Percentiles rank a stretch among this genome's conserved stretches.
These are phyloP conservation scores for Pristiophorus japonicus DNA, from an alignment of 2,113 vertebrate species.

Conservation along the genomic window DNA sequence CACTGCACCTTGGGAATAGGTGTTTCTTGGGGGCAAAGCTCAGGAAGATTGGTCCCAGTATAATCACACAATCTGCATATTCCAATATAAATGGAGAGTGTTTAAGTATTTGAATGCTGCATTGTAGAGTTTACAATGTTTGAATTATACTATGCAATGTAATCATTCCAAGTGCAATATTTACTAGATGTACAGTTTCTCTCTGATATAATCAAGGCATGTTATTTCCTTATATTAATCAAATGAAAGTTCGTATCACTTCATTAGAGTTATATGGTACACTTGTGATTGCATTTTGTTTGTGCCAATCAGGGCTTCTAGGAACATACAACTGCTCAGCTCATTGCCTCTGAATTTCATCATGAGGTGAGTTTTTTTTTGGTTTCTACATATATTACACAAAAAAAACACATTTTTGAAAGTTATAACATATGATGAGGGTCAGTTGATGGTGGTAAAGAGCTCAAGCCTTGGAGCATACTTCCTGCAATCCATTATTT, in stretches of 20 bases:
- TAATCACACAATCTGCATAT: neutral
- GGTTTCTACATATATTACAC: neutral
- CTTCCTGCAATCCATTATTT: neutral
- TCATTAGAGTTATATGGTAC: constrained; percentile 12
- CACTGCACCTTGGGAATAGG: neutral
- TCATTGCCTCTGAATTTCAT: constrained; percentile 8
- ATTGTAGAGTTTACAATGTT: neutral
- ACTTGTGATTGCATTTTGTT: constrained; percentile 22
- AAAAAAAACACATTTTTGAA: neutral
- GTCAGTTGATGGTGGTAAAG: neutral
- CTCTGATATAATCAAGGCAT: neutral
- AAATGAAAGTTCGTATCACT: constrained; percentile 1
- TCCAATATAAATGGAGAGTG: neutral
- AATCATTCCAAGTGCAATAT: neutral
- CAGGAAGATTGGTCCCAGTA: neutral
- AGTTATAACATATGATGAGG: neutral
- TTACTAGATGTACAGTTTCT: neutral
- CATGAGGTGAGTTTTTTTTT: constrained; percentile 1
- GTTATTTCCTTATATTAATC: constrained; percentile 12
- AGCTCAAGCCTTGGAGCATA: neutral
- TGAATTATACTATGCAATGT: neutral
- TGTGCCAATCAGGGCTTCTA: constrained; percentile 27
- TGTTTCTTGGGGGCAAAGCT: neutral
- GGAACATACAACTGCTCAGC: constrained; percentile 12
- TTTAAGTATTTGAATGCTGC: neutral